Evolutionary conservation across 2,797 vertebrate species (phyloP), one percentile per base, ranked within the genome.

Genomic region (Trematocara caparti): DNA sequence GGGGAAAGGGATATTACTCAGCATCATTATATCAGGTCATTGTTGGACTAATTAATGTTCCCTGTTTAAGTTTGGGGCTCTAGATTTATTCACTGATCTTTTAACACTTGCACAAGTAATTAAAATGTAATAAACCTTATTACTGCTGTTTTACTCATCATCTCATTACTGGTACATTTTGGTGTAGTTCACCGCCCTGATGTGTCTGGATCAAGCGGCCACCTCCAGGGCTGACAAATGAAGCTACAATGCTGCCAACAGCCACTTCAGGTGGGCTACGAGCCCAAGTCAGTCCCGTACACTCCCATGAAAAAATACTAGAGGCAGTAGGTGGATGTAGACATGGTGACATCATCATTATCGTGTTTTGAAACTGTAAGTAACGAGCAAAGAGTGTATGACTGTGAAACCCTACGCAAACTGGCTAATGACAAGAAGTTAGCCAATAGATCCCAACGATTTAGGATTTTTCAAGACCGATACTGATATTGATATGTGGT

Each of bases 51-150:
- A 93, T 85, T 81, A 85, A 91, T 93, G 85, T 74, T 82, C 71
- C 66, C 76, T 75, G 74, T 88, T 85, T 83, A 83, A 92, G 81
- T 81, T 79, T 85, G 72, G 66, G 76, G 69, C 78, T 90, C 78
- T 90, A 72, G 6, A 81, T 93, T 93, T 89, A 85, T 84, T 82
- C 78, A 57, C 75, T 78, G 75, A 80, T 89, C 82, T 87, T 93
- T 92, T 92, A 84, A 85, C 85, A 82, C 85, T 83, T 78, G 66
- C 66, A 85, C 73, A 85, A 80, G 75, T 88, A 84, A 92, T 92
- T 92, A 89, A 89, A 90, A 89, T 81, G 80, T 86, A 91, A 86
- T 92, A 82, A 73, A 90, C 83, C 38, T 32, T 83, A 89, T 92
- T 88, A 90, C 87, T 85, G 49, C 62, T 77, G 75, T 81, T 81